Percentiles rank a stretch among this genome's conserved stretches.
These are phyloP conservation scores for Euthynnus affinis DNA, from an alignment of 2,797 vertebrate genomes.

Conservation along the genomic window DNA sequence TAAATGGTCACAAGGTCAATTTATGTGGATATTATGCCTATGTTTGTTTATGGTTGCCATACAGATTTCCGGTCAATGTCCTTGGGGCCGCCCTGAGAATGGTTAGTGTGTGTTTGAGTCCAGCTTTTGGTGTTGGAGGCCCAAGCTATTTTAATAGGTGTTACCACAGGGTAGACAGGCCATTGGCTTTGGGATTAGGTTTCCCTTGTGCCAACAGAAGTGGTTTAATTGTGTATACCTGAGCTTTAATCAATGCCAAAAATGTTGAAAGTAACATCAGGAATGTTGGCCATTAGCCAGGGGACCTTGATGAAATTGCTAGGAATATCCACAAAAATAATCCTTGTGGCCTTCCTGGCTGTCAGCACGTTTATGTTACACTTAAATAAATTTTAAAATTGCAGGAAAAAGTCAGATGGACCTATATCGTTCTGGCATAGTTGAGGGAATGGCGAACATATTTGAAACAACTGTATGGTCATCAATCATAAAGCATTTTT, in stretches of 20 bases:
- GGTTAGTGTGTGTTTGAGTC: constrained; percentile 58
- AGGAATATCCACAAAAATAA: constrained; percentile 51
- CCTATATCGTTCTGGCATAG: constrained; percentile 16
- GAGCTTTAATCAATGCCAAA: constrained; percentile 82
- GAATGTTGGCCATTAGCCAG: constrained; percentile 66
- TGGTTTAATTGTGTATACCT: constrained; percentile 80
- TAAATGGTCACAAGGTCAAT: constrained; percentile 53
- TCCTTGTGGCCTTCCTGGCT: constrained; percentile 28
- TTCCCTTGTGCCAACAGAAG: constrained; percentile 79
- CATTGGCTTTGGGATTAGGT: constrained; percentile 70
- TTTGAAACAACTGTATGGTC: background rate
- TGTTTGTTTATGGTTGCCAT: constrained; percentile 75
- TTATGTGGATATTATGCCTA: constrained; percentile 51
- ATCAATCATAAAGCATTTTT: background rate
- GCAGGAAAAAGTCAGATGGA: constrained; percentile 12
- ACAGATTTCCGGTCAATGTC: constrained; percentile 64
- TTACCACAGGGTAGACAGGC: constrained; percentile 68
- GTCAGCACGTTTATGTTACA: constrained; percentile 37
- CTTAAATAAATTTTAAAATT: constrained; percentile 13
- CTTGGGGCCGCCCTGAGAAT: constrained; percentile 57
- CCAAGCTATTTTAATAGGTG: constrained; percentile 76
- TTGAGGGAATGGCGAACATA: constrained; percentile 6
- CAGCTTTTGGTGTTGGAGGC: constrained; percentile 49
- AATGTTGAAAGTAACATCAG: constrained; percentile 72
- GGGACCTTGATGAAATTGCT: constrained; percentile 72